Base-by-base conservation (phyloP, 2,888 invertebrate species). In the Aromia moschata region DNA sequence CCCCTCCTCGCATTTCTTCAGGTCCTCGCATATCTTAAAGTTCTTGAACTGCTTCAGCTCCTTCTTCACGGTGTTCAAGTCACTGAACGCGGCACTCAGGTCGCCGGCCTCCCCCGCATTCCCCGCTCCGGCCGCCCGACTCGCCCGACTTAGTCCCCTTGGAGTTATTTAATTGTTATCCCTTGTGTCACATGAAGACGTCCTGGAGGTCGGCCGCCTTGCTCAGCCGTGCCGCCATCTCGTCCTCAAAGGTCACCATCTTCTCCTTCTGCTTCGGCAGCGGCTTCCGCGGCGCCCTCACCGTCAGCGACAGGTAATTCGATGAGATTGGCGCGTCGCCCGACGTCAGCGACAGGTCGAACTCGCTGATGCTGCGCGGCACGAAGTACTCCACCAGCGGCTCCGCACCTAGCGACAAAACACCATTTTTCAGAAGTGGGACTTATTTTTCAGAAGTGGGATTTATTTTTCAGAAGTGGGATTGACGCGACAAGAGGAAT, bases 241-340 rank as follows among this genome's bases (percentile, higher is more conserved):
- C 91, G 77, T 92, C 92, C 76, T 91, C 91, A 73, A 92, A 92
- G 2, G 91, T 92, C 33, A 92, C 91, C 87, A 91, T 88, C 78
- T 91, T 91, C 77, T 91, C 91, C 46, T 89, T 83, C 57, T 85
- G 85, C 64, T 86, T 84, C 12, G 81, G 79, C 1, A 81, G 77
- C 47, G 65, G 60, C 56, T 77, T 79, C 10, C 78, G 78, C 64
- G 76, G 81, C 18, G 75, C 71, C 41, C 78, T 69, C 20, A 77
- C 77, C 31, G 79, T 76, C 60, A 80, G 65, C 69, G 81, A 75
- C 60, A 80, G 70, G 65, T 80, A 73, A 61, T 76, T 70, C 61
- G 76, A 74, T 56, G 78, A 64, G 33, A 78, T 78, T 3, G 80
- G 77, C 1, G 79, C 80, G 71, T 88, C 86, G 46, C 85, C 83